phyloP scores from a whole-genome alignment of 2,113 vertebrate genomes.

The Pseudorhombus dupliciocellatus region DNA sequence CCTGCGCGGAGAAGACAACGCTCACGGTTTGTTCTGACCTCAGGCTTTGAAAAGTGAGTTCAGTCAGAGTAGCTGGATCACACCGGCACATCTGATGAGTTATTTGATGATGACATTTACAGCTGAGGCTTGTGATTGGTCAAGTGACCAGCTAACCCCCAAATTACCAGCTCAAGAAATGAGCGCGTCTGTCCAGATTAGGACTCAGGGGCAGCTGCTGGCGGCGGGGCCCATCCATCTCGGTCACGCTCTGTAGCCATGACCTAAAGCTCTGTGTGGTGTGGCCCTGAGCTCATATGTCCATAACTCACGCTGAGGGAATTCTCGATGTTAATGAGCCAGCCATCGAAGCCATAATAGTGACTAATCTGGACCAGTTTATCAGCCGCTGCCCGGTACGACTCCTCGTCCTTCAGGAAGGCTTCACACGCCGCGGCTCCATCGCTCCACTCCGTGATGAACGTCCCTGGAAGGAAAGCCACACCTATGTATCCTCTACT shows the following conservation, averaged over 20 bases:
- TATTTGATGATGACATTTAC: no score
- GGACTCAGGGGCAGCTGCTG: no score
- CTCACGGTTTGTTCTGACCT: not conserved
- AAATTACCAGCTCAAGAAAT: no score
- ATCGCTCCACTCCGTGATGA: slow-evolving; percentile 91
- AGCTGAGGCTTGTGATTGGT: no score
- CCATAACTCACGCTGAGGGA: slow-evolving; percentile 85
- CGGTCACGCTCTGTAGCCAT: not conserved
- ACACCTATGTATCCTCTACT: no score
- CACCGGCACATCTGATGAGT: no score
- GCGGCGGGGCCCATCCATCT: no score
- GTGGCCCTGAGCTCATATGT: not conserved
- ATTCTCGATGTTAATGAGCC: slow-evolving; percentile 97
- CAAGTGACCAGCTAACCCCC: no score
- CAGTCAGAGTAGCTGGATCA: no score
- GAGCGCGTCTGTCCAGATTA: no score
- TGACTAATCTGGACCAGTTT: slow-evolving; percentile 88
- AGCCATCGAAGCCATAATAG: slow-evolving; percentile 89
- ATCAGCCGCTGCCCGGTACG: slow-evolving; percentile 80
- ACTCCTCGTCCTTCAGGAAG: slow-evolving; percentile 84
- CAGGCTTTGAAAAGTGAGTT: no score
- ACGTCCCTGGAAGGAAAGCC: slow-evolving; percentile 83
- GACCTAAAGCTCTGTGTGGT: not conserved
- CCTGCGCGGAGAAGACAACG: slow-evolving; percentile 54
- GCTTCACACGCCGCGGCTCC: slow-evolving; percentile 85